phyloP scores from a whole-genome alignment of 2,888 invertebrate genomes.

The Allygus modestus region DNA sequence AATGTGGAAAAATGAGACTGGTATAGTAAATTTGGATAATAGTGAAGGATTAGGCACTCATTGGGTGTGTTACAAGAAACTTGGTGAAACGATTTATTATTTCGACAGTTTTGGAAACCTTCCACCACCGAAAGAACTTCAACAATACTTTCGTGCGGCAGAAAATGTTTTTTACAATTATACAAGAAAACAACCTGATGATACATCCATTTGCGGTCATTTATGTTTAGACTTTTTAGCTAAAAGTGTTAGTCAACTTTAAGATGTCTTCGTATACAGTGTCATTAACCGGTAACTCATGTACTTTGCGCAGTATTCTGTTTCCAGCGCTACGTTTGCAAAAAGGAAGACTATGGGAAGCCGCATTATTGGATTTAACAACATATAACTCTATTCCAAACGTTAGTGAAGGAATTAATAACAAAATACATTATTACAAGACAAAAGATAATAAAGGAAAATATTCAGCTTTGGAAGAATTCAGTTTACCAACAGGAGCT shows the following conservation, averaged over 20 bases:
- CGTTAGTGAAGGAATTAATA: conserved; percentile 20
- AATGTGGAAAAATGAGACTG: conserved; percentile 29
- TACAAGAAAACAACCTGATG: not conserved
- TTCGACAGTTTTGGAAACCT: conserved; percentile 42
- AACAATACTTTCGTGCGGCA: not conserved
- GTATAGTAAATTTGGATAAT: conserved; percentile 51
- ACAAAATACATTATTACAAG: conserved; percentile 1
- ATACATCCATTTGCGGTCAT: conserved; percentile 29
- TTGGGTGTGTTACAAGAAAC: conserved; percentile 46
- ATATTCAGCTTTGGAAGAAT: not conserved
- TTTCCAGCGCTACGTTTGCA: conserved; percentile 24
- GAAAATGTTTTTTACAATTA: not conserved
- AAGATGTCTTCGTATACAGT: conserved; percentile 55
- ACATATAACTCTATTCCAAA: conserved; percentile 56
- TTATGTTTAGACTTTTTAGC: conserved; percentile 44
- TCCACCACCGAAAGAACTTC: conserved; percentile 22
- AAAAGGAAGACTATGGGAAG: conserved; percentile 21
- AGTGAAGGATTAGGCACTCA: conserved; percentile 16
- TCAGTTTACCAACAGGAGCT: not conserved
- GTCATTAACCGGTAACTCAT: not conserved
- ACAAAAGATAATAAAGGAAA: not conserved
- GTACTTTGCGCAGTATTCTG: conserved; percentile 4
- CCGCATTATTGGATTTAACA: conserved; percentile 38
- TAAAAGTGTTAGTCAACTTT: not conserved
- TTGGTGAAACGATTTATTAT: conserved; percentile 2